phyloP scores from a whole-genome alignment of 2,113 vertebrate species.

The Balaeniceps rex region DNA sequence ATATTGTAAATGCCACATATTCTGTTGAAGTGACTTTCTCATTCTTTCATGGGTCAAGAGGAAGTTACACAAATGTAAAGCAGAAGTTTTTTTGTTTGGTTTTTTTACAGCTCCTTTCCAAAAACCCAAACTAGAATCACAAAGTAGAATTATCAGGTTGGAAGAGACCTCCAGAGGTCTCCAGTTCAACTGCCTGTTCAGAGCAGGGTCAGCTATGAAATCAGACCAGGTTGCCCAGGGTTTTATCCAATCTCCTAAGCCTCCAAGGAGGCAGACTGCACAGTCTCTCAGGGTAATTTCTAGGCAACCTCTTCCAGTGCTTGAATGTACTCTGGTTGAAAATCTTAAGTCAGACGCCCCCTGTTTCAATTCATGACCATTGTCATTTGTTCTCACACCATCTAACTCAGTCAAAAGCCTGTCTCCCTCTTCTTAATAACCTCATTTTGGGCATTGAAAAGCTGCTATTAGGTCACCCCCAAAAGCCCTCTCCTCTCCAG shows the following conservation, averaged over 20 bases:
- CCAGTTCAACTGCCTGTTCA: not conserved
- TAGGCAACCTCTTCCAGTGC: not conserved
- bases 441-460: not conserved
- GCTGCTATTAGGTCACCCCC: not conserved
- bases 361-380: not conserved
- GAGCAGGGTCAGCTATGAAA: not conserved
- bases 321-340: not conserved
- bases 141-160: not conserved
- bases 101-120: not conserved
- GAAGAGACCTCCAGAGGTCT: not conserved
- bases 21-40: not conserved
- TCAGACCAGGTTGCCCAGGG: not conserved
- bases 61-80: not conserved
- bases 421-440: not conserved
- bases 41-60: not conserved
- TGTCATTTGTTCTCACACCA: not conserved
- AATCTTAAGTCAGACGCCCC: not conserved
- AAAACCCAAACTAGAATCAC: not conserved
- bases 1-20: not conserved
- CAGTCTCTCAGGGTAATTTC: not conserved
- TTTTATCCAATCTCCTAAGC: not conserved
- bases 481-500: not conserved
- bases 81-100: not conserved
- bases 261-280: not conserved
- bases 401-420: not conserved